Conservation (phyloP, 1,140 invertebrate genomes). For the Teleopsis dalmanni region DNA sequence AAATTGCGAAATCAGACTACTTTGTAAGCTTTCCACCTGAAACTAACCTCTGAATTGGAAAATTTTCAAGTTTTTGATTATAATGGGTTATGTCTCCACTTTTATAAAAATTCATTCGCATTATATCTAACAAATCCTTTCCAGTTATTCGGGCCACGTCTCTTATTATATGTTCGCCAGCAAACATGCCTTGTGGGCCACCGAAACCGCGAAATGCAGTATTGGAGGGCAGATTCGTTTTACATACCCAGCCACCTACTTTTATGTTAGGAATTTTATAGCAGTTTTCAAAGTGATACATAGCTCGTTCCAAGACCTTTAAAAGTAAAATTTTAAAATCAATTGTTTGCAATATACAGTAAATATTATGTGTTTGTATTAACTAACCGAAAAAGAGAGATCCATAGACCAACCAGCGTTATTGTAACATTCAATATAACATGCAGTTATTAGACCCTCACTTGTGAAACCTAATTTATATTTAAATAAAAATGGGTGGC, state of each 20-base stretch:
- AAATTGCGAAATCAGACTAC: neutral
- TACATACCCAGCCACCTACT: conserved; percentile 64
- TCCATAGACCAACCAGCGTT: conserved; percentile 81
- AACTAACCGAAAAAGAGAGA: conserved; percentile 68
- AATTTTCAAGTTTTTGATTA: conserved; percentile 57
- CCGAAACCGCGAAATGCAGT: conserved; percentile 88
- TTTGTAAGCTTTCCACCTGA: too few species aligned
- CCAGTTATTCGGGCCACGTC: conserved; percentile 66
- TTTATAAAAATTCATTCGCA: conserved; percentile 71
- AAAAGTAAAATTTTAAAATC: conserved; percentile 1
- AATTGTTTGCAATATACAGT: neutral
- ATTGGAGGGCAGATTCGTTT: conserved; percentile 81
- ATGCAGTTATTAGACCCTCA: conserved; percentile 64
- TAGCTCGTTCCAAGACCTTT: conserved; percentile 66
- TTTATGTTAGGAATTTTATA: conserved; percentile 66
- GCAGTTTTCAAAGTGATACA: conserved; percentile 72
- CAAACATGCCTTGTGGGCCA: conserved; percentile 83
- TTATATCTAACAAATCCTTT: conserved; percentile 52
- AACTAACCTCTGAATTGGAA: neutral
- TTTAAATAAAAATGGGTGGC: conserved; percentile 81
- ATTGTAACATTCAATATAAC: conserved; percentile 66
- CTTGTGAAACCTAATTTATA: conserved; percentile 79
- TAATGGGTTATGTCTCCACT: conserved; percentile 75
- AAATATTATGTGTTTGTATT: neutral
- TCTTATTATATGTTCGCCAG: conserved; percentile 67